phyloP scores from a whole-genome alignment of 2,113 vertebrate genomes.

The Acanthisitta chloris region DNA sequence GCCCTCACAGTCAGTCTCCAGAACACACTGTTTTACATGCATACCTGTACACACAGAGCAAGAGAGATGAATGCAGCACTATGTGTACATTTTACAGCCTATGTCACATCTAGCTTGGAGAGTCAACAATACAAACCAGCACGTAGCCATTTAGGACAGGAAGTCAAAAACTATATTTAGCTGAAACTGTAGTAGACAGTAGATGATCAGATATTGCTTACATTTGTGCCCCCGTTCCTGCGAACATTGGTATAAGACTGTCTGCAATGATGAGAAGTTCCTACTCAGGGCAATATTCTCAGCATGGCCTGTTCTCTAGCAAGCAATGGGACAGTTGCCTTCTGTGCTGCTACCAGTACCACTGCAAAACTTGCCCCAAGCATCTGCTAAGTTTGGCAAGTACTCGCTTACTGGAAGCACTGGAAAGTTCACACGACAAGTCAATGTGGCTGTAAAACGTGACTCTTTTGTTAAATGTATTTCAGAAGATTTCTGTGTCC shows the following conservation, averaged over 20 bases:
- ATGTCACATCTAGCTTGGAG: neutral
- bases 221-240: neutral
- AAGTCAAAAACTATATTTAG: constrained; percentile 3
- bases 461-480: neutral
- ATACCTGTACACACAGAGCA: neutral
- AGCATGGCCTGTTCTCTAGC: neutral
- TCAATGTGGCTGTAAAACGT: neutral
- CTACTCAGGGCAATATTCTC: neutral
- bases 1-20: neutral
- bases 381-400: neutral
- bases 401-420: neutral
- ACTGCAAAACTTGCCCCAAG: neutral
- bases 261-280: neutral
- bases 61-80: neutral
- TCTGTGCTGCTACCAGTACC: neutral
- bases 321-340: neutral
- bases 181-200: neutral
- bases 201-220: neutral
- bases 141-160: neutral
- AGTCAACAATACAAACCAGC: neutral
- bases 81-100: neutral
- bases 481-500: neutral
- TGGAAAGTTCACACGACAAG: neutral
- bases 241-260: neutral
- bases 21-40: neutral